Evolutionary conservation across 2,797 vertebrate genomes (phyloP), one percentile per base, ranked within the genome.

Genomic region (Bradypodion pumilum): DNA sequence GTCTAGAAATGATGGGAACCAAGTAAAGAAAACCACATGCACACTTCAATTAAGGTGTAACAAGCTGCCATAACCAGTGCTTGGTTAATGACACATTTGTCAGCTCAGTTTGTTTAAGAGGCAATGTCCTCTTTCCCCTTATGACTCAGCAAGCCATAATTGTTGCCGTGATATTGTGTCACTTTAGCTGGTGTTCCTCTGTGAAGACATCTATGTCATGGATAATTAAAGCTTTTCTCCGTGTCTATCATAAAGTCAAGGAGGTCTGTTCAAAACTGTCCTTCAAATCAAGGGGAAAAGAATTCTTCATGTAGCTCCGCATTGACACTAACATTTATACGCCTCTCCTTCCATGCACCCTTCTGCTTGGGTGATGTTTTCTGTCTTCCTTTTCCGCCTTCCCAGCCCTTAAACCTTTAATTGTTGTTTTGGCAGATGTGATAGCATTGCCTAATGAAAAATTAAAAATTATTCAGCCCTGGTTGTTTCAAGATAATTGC

Each of bases 191-290:
- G 44, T 10, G n/a, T 76, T 81, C 81, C 66, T 0, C 0, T 66
- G 27, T 21, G 76, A 88, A 87, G 84, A 56, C 32, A 89, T 82
- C 44, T 81, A 84, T 84, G 52, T 56, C 74, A 82, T 52, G 74
- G 84, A 81, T 69, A 83, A 90, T 87, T 74, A 75, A 87, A 86
- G 75, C 46, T 80, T 82, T 42, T 73, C 87, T 77, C 40, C n/a
- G 62, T 49, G 70, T 3, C 10, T 62, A 35, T 72, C 63, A 46
- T 10, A 66, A 66, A 81, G 68, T 85, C 65, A 59, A 82, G 56
- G 46, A 83, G 81, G 68, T 85, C 77, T 83, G 40, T 42, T 82
- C 65, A 82, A 15, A 78, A 80, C 56, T 56, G 65, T 79, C 69
- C 56, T 77, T 66, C 59, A 87, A 62, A 73, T 70, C 62, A 59